A percentile compares a stretch with the other conserved stretches of the same genome.
These are phyloP conservation scores for Zeugodacus cucurbitae DNA, from an alignment of 1,140 invertebrate genomes.

Conservation along the genomic window DNA sequence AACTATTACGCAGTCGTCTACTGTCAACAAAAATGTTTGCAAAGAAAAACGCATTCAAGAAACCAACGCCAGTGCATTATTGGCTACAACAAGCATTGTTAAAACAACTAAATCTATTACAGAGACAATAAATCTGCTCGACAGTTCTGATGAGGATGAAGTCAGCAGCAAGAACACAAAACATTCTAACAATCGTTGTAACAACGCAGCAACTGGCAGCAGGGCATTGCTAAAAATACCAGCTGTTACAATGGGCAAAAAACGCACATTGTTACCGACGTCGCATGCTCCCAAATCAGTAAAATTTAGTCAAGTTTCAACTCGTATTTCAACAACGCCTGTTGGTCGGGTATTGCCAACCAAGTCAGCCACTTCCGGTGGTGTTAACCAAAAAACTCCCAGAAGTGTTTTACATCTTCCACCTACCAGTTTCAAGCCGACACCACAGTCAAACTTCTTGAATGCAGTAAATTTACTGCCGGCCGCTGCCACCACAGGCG, in stretches of 20 bases:
- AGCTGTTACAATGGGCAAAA: neutral
- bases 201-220: neutral
- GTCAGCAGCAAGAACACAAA: neutral
- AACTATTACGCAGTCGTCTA: neutral
- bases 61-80: neutral
- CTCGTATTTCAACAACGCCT: neutral
- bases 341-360: neutral
- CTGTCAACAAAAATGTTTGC: neutral
- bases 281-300: neutral
- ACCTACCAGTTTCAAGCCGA: conserved; percentile 9
- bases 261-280: conserved; percentile 34
- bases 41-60: neutral
- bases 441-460: conserved; percentile 44
- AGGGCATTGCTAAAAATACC: neutral
- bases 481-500: neutral
- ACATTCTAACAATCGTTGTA: neutral
- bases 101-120: neutral
- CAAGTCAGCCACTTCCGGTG: neutral
- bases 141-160: conserved; percentile 42
- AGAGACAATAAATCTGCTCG: conserved; percentile 41
- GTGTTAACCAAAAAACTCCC: neutral
- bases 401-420: neutral
- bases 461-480: conserved; percentile 42
- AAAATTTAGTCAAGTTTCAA: neutral
- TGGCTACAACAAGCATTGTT: neutral